Evolutionary conservation across 2,797 vertebrate genomes (phyloP), one percentile per base, ranked within the genome.

Genomic region (Natrix natrix): DNA sequence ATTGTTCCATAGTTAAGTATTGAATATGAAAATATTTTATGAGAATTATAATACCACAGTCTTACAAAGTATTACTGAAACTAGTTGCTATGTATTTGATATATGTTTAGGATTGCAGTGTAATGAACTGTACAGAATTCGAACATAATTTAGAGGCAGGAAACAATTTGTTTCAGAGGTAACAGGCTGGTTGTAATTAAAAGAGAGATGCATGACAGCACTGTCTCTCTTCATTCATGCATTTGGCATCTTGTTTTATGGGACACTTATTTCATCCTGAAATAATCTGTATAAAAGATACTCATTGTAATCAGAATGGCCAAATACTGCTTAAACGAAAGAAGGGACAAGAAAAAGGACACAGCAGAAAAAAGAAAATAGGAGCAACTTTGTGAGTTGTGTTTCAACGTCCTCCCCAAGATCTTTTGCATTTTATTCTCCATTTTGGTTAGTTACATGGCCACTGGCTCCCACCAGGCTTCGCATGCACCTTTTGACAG

Each of bases 401-500:
- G 87, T 96, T 97, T 96, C 96, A 96, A 95, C 90, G 94, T 98
- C 91, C 90, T 97, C 97, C 97, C 97, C 96, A 96, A 24, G 96
- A 93, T 96, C 94, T 96, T 97, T 97, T 96, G 93, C 92, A 93
- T 97, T 98, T 98, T 98, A 98, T 98, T 98, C 97, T 97, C 97
- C 96, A 96, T 94, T 96, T 97, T 95, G 97, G 95, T 97, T 97
- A 97, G 97, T 98, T 98, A 97, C 97, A 98, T 97, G 97, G 96
- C 90, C 94, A 96, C 92, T 90, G 55, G 96, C 96, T 97, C 96
- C 95, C 92, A 96, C 97, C 97, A 98, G 97, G 96, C 95, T 97
- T 96, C 95, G 95, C 98, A 99, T 99, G 99, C 99, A 99, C 97
- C 98, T 98, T 91, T 91, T 97, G 98, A 98, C 98, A 98, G 97